Evolutionary conservation across 2,113 vertebrate genomes (phyloP).

Genomic region (Pygoscelis adeliae): DNA sequence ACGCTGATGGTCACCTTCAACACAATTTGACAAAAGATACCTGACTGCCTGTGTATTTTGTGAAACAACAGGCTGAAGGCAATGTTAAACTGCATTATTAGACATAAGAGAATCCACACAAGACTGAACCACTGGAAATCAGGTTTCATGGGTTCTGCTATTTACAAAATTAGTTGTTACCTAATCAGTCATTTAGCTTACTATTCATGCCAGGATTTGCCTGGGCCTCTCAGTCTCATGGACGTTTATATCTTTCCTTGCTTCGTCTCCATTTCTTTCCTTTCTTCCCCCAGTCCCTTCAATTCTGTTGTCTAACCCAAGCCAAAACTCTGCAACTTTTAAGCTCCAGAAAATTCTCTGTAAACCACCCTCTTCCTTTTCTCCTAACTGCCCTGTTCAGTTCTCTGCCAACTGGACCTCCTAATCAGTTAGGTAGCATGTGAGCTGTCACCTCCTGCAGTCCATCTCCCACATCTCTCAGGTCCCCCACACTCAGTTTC

Average conservation of each 20-base stretch:
- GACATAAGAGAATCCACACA: neutral
- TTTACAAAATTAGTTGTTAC: neutral
- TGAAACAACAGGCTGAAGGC: neutral
- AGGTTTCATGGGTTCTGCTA: neutral
- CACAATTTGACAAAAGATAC: neutral
- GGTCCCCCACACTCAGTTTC: neutral
- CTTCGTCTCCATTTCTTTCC: neutral
- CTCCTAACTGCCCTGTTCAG: neutral
- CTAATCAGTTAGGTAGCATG: neutral
- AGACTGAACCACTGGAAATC: neutral
- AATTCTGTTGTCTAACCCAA: neutral
- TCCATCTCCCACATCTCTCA: neutral
- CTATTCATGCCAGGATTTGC: neutral
- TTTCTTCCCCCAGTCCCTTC: neutral
- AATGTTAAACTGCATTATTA: neutral
- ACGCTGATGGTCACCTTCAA: neutral
- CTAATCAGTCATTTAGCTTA: neutral
- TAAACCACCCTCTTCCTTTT: neutral
- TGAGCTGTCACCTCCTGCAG: neutral
- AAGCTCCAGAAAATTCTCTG: neutral
- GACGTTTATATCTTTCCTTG: neutral
- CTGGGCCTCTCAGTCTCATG: neutral
- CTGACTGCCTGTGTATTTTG: neutral
- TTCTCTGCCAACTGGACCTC: neutral
- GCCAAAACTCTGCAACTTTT: neutral